Percentiles rank a stretch among this genome's conserved stretches.
These are phyloP conservation scores for Paratrypauchen microcephalus DNA, from an alignment of 2,797 vertebrate genomes.

Conservation along the genomic window DNA sequence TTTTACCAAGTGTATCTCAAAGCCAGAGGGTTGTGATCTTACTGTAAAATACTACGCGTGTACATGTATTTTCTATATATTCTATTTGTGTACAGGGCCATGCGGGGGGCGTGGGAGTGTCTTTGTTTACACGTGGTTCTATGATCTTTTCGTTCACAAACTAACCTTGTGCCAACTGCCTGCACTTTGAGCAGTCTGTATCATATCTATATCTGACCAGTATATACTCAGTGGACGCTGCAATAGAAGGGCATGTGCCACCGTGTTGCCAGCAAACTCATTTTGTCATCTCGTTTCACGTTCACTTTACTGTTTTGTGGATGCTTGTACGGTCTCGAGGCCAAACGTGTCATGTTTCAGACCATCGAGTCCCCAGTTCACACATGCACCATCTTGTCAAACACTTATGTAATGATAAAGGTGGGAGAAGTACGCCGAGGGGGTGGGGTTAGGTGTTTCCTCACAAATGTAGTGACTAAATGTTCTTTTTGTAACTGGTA, in stretches of 20 bases:
- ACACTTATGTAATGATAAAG: neutral
- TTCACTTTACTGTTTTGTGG: neutral
- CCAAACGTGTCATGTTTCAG: neutral
- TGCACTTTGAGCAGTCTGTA: conserved; percentile 80
- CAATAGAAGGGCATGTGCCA: conserved; percentile 49
- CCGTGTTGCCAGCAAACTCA: conserved; percentile 50
- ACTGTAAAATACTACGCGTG: conserved; percentile 78
- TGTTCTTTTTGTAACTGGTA: neutral
- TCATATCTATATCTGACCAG: conserved; percentile 75
- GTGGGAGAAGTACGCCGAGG: neutral
- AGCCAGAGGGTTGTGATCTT: conserved; percentile 69
- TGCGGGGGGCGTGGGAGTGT: conserved; percentile 75
- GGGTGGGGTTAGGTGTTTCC: neutral
- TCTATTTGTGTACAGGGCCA: conserved; percentile 69
- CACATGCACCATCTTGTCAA: neutral
- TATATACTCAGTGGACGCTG: conserved; percentile 76
- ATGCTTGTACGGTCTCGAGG: conserved; percentile 22
- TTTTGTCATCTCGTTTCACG: conserved; percentile 2
- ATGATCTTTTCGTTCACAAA: conserved; percentile 75
- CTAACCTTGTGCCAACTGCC: conserved; percentile 81
- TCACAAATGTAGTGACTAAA: neutral
- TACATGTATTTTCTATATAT: conserved; percentile 75
- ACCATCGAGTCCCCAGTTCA: neutral
- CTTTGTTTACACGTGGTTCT: conserved; percentile 82
- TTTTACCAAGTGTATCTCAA: conserved; percentile 74